phyloP scores from a whole-genome alignment of 2,888 invertebrate species.

The Aleiodes alternator region DNA sequence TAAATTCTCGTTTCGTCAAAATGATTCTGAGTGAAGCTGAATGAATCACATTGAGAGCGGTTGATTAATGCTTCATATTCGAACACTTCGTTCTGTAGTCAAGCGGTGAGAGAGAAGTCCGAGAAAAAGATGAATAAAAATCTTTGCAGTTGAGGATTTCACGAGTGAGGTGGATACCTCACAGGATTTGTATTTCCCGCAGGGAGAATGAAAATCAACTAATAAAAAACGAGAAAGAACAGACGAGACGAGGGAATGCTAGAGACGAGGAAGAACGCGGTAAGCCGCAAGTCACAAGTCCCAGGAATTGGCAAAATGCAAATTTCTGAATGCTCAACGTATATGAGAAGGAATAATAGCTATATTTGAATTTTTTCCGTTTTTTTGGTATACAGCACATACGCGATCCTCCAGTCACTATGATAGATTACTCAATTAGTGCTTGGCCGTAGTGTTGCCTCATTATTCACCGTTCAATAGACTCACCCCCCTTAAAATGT shows the following conservation, averaged over 20 bases:
- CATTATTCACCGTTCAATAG: too few relatives aligned
- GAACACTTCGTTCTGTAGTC: not conserved
- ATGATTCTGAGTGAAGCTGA: not conserved
- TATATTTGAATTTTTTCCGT: constrained; percentile 11
- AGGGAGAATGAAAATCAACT: not conserved
- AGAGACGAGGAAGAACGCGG: constrained; percentile 35
- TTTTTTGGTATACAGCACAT: too few relatives aligned
- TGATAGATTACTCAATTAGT: too few relatives aligned
- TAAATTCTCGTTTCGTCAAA: not conserved
- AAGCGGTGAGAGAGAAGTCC: not conserved
- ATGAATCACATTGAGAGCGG: constrained; percentile 9
- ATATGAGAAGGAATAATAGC: constrained; percentile 46
- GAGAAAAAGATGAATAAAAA: constrained; percentile 5
- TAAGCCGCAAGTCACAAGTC: constrained; percentile 56
- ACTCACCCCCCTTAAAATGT: too few relatives aligned
- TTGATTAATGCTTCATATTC: constrained; percentile 20
- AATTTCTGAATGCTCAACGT: constrained; percentile 45
- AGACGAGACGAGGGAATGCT: not conserved
- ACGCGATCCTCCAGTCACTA: too few relatives aligned
- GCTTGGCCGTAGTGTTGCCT: too few relatives aligned
- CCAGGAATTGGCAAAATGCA: constrained; percentile 55
- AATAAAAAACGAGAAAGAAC: constrained; percentile 3
- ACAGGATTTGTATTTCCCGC: constrained; percentile 23
- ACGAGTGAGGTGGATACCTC: not conserved
- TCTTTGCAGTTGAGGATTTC: not conserved